phyloP scores from a whole-genome alignment of 30 jellyfish, hydroid and myxozoan genomes.

The Hydractinia symbiolongicarpus region DNA sequence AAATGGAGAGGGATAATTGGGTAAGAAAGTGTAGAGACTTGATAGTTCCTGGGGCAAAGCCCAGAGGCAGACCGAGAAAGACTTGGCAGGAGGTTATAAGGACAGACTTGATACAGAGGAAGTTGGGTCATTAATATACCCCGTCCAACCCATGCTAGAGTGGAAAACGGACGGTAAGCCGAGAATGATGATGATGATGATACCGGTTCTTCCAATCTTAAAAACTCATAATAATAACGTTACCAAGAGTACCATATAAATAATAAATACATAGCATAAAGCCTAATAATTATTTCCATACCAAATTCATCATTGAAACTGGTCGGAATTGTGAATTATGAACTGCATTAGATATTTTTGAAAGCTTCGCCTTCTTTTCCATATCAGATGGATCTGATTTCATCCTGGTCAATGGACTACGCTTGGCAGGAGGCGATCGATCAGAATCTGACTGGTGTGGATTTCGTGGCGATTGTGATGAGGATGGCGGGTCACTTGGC shows the following conservation, averaged over 20 bases:
- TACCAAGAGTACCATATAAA: neutral
- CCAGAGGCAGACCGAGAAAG: too few species aligned
- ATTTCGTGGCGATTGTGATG: neutral
- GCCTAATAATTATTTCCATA: neutral
- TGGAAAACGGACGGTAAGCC: too few species aligned
- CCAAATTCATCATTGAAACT: slow-evolving; percentile 40
- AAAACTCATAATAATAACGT: neutral
- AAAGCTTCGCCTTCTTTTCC: slow-evolving; percentile 48
- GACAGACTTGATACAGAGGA: too few species aligned
- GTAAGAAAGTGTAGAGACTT: too few species aligned
- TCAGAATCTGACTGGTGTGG: neutral
- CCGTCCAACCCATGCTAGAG: too few species aligned
- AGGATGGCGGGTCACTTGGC: slow-evolving; percentile 5
- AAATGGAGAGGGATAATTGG: too few species aligned
- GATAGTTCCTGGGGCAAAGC: too few species aligned
- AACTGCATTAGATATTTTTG: slow-evolving; percentile 30
- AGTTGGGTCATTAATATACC: too few species aligned
- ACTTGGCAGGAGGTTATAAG: too few species aligned
- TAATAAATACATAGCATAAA: neutral
- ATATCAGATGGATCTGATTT: slow-evolving; percentile 71
- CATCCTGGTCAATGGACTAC: slow-evolving; percentile 70
- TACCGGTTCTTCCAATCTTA: too few species aligned
- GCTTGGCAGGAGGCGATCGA: slow-evolving; percentile 31
- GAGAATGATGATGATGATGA: too few species aligned
- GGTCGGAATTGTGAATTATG: slow-evolving; percentile 33